Conservation (phyloP, 2,797 vertebrate genomes). For the Alosa sapidissima region DNA sequence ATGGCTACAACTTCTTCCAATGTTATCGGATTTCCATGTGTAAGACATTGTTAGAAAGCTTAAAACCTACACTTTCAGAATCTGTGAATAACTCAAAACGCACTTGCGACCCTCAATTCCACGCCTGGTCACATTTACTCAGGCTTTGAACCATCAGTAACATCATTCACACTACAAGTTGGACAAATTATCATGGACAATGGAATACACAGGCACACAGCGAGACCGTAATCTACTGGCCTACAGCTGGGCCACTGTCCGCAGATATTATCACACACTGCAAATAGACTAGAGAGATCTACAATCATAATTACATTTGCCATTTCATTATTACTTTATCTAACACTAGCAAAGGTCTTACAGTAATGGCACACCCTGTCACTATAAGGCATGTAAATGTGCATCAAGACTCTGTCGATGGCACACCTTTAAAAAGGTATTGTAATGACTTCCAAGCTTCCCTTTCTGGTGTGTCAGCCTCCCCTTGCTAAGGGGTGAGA, state of each 20-base stretch:
- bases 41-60: too few relatives aligned
- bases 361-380: background rate
- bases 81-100: too few relatives aligned
- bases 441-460: background rate
- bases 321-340: background rate
- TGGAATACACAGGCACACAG: background rate
- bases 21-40: too few relatives aligned
- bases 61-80: too few relatives aligned
- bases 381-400: background rate
- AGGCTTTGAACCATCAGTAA: background rate
- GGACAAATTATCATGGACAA: background rate
- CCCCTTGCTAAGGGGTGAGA: background rate
- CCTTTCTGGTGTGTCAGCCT: background rate
- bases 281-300: background rate
- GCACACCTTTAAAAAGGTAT: background rate
- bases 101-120: too few relatives aligned
- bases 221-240: background rate
- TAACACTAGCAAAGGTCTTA: background rate
- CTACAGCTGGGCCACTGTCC: background rate
- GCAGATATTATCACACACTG: background rate
- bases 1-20: too few relatives aligned
- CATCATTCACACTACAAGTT: background rate
- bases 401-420: background rate
- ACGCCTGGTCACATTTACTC: background rate
- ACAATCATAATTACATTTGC: constrained; percentile 8